Percentiles rank a stretch among this genome's conserved stretches.
Evolutionary conservation across 2,113 vertebrate genomes (phyloP).

Genomic region (Pyrgilauda ruficollis): DNA sequence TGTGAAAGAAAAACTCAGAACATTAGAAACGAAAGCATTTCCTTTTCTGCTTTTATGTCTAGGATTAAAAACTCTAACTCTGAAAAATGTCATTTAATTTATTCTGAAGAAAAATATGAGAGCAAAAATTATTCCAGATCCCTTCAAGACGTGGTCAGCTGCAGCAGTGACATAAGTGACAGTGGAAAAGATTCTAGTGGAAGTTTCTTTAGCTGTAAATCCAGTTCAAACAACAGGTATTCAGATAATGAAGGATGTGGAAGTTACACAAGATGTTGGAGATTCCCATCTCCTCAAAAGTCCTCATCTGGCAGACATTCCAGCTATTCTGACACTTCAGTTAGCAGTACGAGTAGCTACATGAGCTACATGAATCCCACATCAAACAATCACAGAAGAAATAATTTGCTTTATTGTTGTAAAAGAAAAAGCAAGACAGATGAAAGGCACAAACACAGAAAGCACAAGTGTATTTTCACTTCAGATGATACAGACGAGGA

Average conservation of each 20-base stretch:
- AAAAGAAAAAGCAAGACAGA: constrained; percentile 44
- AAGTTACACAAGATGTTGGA: constrained; percentile 33
- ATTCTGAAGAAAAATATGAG: constrained; percentile 46
- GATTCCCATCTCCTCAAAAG: constrained; percentile 44
- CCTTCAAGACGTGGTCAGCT: constrained; percentile 13
- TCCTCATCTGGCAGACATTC: constrained; percentile 49
- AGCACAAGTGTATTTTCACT: constrained; percentile 62
- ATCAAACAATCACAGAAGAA: constrained; percentile 4
- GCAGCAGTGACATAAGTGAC: constrained; percentile 39
- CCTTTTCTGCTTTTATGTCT: constrained; percentile 68
- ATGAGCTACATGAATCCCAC: constrained; percentile 8
- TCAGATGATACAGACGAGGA: constrained; percentile 13
- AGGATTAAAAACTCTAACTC: constrained; percentile 66
- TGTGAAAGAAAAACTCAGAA: constrained; percentile 66
- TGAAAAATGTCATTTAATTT: constrained; percentile 24
- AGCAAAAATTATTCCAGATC: constrained; percentile 29
- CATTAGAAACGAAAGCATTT: constrained; percentile 72
- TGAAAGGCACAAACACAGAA: constrained; percentile 69
- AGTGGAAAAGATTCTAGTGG: constrained; percentile 31
- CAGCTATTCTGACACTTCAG: constrained; percentile 49
- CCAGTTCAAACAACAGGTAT: neutral
- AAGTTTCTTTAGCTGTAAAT: constrained; percentile 45
- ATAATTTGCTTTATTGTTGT: constrained; percentile 39
- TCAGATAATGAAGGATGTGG: constrained; percentile 58
- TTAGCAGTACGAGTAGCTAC: constrained; percentile 14